Conservation (phyloP, 1,140 invertebrate genomes). For the Nasonia vitripennis region DNA sequence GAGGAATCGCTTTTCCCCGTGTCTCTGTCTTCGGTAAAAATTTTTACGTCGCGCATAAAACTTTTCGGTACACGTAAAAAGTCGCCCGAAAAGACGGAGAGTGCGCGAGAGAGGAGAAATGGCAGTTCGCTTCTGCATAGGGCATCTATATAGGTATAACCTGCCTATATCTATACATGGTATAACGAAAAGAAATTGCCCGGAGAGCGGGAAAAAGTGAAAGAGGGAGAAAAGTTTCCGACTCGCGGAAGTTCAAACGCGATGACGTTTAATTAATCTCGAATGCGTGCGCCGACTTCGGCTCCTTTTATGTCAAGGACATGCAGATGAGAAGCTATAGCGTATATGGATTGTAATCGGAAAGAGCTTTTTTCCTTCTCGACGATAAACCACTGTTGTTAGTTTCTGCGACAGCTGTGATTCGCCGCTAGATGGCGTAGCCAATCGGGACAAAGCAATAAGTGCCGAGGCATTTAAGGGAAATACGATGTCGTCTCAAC, state of each 20-base stretch:
- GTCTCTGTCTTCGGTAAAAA: slow-evolving; percentile 32
- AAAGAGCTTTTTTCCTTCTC: too few relatives aligned
- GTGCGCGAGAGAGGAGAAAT: background rate
- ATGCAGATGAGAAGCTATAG: background rate
- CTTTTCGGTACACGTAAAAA: slow-evolving; percentile 41
- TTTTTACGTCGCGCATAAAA: slow-evolving; percentile 48
- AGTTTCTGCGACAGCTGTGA: too few relatives aligned
- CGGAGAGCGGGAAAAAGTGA: background rate
- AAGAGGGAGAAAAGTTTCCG: background rate
- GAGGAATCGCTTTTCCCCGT: slow-evolving; percentile 31
- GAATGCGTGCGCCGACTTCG: background rate
- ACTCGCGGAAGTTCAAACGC: slow-evolving; percentile 13
- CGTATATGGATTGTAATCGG: too few relatives aligned
- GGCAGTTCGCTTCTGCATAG: slow-evolving; percentile 1
- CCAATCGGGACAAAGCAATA: too few relatives aligned
- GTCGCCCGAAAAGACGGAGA: slow-evolving; percentile 1
- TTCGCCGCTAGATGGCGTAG: too few relatives aligned
- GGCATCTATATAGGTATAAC: background rate
- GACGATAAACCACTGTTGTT: too few relatives aligned
- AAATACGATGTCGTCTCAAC: too few relatives aligned
- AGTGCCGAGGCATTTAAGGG: too few relatives aligned
- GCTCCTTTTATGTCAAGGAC: slow-evolving; percentile 8
- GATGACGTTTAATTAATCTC: slow-evolving; percentile 31
- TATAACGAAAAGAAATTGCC: slow-evolving; percentile 7
- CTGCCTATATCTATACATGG: too few relatives aligned